Percentiles rank a stretch among this genome's conserved stretches.
phyloP scores from a whole-genome alignment of 2,113 vertebrate species.

The Apteryx owenii region DNA sequence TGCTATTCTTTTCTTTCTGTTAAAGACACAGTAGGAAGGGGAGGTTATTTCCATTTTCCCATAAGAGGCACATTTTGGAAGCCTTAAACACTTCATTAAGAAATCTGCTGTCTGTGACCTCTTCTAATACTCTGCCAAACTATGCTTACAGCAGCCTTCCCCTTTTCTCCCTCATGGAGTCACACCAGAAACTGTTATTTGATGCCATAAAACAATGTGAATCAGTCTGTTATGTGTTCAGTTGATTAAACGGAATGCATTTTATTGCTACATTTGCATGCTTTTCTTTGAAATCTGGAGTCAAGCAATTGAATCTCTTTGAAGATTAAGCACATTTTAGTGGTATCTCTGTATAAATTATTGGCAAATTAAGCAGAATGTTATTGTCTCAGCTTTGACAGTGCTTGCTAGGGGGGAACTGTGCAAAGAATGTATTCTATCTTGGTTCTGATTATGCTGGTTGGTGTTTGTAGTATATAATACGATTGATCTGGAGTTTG shows the following conservation, averaged over 20 bases:
- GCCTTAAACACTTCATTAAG: slow-evolving; percentile 55
- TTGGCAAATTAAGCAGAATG: slow-evolving; percentile 19
- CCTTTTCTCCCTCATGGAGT: slow-evolving; percentile 1
- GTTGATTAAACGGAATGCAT: slow-evolving; percentile 70
- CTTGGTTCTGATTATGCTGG: neutral
- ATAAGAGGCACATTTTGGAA: slow-evolving; percentile 44
- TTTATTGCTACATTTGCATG: slow-evolving; percentile 65
- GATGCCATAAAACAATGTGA: slow-evolving; percentile 57
- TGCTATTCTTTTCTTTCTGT: neutral
- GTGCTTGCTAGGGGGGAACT: neutral
- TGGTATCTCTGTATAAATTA: slow-evolving; percentile 53
- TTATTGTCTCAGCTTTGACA: slow-evolving; percentile 20
- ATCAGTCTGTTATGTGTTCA: slow-evolving; percentile 61
- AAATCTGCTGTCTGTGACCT: slow-evolving; percentile 34
- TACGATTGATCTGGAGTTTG: neutral
- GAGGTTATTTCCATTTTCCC: slow-evolving; percentile 22
- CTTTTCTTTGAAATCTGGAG: slow-evolving; percentile 56
- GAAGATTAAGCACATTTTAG: slow-evolving; percentile 70
- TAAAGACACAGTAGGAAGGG: neutral
- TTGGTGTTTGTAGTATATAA: neutral
- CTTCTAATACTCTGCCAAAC: slow-evolving; percentile 59
- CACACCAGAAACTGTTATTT: slow-evolving; percentile 57
- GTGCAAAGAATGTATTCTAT: neutral
- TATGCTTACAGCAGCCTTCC: slow-evolving; percentile 39
- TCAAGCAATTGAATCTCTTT: slow-evolving; percentile 53